These are phyloP conservation scores for Dicycla oo DNA, from an alignment of 2,888 invertebrate species.

Conservation along the genomic window DNA sequence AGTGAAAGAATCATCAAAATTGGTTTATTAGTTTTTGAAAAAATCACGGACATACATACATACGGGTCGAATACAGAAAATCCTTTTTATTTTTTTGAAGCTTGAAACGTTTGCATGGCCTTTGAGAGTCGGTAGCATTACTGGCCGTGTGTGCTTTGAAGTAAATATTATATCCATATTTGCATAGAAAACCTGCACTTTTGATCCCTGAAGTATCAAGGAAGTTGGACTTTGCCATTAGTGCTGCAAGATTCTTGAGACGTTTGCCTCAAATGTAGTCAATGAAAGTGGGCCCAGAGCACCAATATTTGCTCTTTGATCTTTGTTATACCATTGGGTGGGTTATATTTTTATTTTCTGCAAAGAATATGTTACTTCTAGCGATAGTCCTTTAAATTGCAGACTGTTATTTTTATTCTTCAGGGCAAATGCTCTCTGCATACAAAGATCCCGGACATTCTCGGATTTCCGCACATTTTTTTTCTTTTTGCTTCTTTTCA, in stretches of 20 bases:
- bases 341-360: background rate
- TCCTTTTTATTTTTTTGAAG: too few relatives aligned
- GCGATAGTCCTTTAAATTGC: constrained; percentile 2
- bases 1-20: too few relatives aligned
- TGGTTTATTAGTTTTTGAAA: too few relatives aligned
- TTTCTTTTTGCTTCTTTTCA: too few relatives aligned
- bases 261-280: background rate
- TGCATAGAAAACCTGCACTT: constrained; percentile 17
- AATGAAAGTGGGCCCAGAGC: background rate
- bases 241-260: constrained; percentile 6
- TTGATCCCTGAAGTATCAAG: background rate
- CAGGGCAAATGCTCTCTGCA: background rate
- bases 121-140: constrained; percentile 5
- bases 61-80: too few relatives aligned
- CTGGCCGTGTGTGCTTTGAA: constrained; percentile 17
- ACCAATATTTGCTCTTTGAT: background rate
- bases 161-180: constrained; percentile 36
- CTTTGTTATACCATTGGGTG: background rate
- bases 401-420: background rate
- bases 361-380: constrained; percentile 2
- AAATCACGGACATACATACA: too few relatives aligned
- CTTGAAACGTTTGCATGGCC: background rate
- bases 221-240: constrained; percentile 16
- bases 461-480: background rate
- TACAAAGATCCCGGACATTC: background rate